Evolutionary conservation across 1,140 invertebrate genomes (phyloP), one percentile per base, ranked within the genome.

Genomic region (Nephila pilipes): DNA sequence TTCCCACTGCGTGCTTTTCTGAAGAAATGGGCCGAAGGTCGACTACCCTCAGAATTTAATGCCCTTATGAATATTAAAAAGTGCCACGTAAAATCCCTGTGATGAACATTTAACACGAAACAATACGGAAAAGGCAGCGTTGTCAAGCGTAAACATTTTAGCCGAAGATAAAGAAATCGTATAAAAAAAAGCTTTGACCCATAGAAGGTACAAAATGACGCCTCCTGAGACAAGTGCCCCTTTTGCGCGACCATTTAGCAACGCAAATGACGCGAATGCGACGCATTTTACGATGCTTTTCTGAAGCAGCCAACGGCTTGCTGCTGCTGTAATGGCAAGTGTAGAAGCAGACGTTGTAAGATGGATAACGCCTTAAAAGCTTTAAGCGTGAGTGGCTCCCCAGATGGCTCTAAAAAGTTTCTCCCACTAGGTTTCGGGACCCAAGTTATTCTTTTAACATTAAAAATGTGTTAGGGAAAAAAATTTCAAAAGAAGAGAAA

Each of bases 341-440:
- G 58, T 38, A 36, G 36, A 18, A 38, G 80, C 80, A 20, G 29
- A 20, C 46, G 83, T 85, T 55, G 6, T 36, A 14, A 60, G 55
- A 85, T 85, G 83, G 46, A 85, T 60, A 85, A 18, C 83, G 55
- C 83, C 83, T 60, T 85, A 85, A 85, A 85, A 85, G 83, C 83
- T 85, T 85, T 85, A 58, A 60, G 83, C 83, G 57, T 60, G 55
- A 85, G n/a, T 85, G 83, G 14, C 14, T 85, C 83, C 46, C 83
- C 18, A 58, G 57, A 60, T 60, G 46, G 83, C 20, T 29, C 55
- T 85, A 57, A 85, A 46, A 85, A 85, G 57, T 85, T 85, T 60
- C 36, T 32, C 55, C 83, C 46, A 36, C 57, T 85, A 20, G 54
- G 81, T 58, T 85, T 85, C 60, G 12, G 46, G 8, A 60, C 14